Evolutionary conservation across 2,113 vertebrate genomes (phyloP).

Genomic region (Edolisoma coerulescens): DNA sequence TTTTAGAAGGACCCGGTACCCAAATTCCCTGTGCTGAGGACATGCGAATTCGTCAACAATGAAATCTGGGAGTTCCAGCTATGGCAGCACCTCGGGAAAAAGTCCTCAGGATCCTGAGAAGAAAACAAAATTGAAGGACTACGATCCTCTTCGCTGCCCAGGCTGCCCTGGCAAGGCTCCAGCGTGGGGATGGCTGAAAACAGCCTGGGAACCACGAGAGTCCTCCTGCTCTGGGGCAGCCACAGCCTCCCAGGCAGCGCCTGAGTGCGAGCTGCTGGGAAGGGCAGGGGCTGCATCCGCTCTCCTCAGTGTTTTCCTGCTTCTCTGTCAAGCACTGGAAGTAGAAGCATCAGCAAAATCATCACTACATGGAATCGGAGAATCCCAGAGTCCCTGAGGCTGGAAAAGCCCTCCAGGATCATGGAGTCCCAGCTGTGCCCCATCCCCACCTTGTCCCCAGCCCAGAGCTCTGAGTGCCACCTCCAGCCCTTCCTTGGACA

Average conservation of each 20-base stretch:
- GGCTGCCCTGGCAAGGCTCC: background rate
- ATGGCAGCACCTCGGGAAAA: background rate
- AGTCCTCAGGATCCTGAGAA: background rate
- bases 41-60: background rate
- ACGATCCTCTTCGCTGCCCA: background rate
- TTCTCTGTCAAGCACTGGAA: background rate
- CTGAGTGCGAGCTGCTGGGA: background rate
- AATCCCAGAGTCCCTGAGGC: background rate
- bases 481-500: background rate
- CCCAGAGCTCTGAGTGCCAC: background rate
- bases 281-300: background rate
- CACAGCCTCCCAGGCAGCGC: background rate
- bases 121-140: background rate
- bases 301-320: background rate
- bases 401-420: background rate
- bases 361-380: background rate
- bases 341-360: background rate
- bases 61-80: background rate
- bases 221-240: background rate
- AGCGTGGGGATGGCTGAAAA: fast-evolving
- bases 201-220: fast-evolving
- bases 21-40: background rate
- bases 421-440: fast-evolving
- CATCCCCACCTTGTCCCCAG: background rate
- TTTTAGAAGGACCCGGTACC: background rate